Evolutionary conservation across 2,113 vertebrate species (phyloP).

Genomic region (Passer domesticus): DNA sequence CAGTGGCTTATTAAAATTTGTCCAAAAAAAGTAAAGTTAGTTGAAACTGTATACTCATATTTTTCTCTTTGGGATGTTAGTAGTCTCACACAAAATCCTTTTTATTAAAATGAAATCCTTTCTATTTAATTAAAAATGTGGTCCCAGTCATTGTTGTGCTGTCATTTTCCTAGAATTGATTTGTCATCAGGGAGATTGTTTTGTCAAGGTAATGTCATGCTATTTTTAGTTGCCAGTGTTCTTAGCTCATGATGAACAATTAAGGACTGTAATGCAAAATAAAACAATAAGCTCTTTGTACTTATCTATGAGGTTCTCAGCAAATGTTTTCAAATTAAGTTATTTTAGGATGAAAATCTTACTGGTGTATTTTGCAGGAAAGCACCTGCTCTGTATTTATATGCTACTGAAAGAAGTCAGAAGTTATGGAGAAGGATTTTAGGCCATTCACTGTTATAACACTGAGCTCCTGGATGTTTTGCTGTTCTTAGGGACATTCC

Average conservation of each 20-base stretch:
- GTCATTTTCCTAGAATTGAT: not conserved
- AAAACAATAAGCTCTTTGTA: not conserved
- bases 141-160: not conserved
- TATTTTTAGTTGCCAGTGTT: not conserved
- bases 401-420: rapidly evolving
- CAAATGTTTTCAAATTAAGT: not conserved
- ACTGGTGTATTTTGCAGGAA: not conserved
- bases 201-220: not conserved
- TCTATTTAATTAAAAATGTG: not conserved
- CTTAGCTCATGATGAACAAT: not conserved
- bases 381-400: not conserved
- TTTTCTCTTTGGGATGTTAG: not conserved
- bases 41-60: not conserved
- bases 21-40: not conserved
- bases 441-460: not conserved
- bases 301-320: not conserved
- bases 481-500: not conserved
- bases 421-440: not conserved
- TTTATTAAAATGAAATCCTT: not conserved
- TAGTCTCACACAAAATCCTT: not conserved
- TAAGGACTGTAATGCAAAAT: not conserved
- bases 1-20: not conserved
- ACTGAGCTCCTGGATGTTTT: not conserved
- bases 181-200: not conserved
- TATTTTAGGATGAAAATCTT: not conserved